Evolutionary conservation across 2,888 invertebrate genomes (phyloP).

Genomic region (Aphodius granarius): DNA sequence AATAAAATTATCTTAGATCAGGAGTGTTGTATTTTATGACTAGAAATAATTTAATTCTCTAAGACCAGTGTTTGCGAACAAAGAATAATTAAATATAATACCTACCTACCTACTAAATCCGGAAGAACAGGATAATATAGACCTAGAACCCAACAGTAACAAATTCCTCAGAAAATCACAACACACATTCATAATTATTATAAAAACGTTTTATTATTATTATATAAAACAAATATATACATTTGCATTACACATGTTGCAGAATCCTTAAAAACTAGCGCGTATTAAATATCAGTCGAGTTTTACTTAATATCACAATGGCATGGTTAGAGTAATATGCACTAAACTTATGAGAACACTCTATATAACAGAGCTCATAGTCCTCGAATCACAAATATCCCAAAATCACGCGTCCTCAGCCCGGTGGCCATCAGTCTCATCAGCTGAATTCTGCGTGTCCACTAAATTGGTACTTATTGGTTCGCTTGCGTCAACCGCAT

Average conservation of each 20-base stretch:
- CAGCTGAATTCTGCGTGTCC: background rate
- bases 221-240: background rate
- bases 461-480: background rate
- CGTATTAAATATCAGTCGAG: background rate
- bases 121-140: background rate
- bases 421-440: background rate
- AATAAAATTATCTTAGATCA: too few species aligned
- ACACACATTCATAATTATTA: background rate
- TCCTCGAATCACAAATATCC: background rate
- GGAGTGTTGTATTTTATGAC: too few species aligned
- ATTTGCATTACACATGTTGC: background rate
- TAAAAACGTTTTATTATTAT: background rate
- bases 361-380: background rate
- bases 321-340: background rate
- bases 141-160: background rate
- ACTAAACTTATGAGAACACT: background rate
- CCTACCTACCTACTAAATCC: background rate
- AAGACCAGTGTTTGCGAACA: too few species aligned
- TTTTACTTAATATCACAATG: background rate
- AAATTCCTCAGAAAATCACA: background rate
- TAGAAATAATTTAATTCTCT: too few species aligned
- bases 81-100: too few species aligned
- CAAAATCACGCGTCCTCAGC: background rate
- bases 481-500: background rate
- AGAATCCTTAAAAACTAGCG: background rate